These are phyloP conservation scores for Pseudopipra pipra DNA, from an alignment of 2,113 vertebrate species.

Conservation along the genomic window DNA sequence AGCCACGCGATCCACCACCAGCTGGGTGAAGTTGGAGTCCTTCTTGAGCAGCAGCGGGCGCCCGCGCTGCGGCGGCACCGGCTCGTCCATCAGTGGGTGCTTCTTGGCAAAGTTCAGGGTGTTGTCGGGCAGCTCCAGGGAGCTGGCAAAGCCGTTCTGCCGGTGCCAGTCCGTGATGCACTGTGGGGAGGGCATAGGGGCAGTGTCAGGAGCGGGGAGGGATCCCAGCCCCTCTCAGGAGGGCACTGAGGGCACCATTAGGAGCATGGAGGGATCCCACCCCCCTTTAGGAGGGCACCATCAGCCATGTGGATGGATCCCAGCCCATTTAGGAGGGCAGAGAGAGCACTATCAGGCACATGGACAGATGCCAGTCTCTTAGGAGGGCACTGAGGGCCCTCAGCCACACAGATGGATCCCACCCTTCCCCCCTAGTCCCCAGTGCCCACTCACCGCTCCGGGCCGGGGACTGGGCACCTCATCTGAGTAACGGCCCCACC, in stretches of 20 bases:
- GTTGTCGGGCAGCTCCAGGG: constrained; percentile 91
- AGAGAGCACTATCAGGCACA: not conserved
- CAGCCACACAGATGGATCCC: not conserved
- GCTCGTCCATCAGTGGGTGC: constrained; percentile 92
- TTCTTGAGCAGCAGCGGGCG: constrained; percentile 92
- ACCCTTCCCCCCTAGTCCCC: rapidly evolving
- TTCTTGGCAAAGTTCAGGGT: constrained; percentile 97
- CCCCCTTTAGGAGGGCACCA: not conserved
- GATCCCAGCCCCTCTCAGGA: rapidly evolving
- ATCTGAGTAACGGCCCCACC: constrained; percentile 85
- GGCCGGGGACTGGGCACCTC: constrained; percentile 84
- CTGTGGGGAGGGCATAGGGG: constrained; percentile 51
- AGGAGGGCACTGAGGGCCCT: not conserved
- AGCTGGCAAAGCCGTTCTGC: constrained; percentile 84
- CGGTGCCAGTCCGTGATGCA: constrained; percentile 92
- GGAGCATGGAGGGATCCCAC: not conserved
- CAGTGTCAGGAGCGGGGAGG: not conserved
- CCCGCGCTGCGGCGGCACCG: constrained; percentile 73
- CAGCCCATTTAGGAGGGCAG: not conserved
- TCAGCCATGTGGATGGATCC: not conserved
- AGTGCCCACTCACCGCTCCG: constrained; percentile 82
- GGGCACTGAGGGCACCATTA: not conserved
- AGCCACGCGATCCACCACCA: constrained; percentile 84
- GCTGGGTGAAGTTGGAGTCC: constrained; percentile 89
- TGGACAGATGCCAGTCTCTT: rapidly evolving